phyloP scores from a whole-genome alignment of 1,140 invertebrate genomes.

The Drosophila cardini region DNA sequence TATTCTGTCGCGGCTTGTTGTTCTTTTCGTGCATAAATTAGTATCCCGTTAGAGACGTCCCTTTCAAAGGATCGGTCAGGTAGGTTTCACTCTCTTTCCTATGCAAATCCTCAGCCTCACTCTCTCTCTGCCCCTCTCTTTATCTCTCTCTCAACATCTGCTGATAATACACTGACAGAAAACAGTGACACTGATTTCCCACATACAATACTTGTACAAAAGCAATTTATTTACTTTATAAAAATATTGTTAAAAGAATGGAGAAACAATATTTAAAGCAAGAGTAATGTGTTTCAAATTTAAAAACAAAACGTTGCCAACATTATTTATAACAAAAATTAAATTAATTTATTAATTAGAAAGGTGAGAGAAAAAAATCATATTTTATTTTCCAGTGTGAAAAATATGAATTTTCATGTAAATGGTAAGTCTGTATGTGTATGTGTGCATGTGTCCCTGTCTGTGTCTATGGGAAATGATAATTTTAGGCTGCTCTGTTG shows the following conservation, averaged over 20 bases:
- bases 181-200: background rate
- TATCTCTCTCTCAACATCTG: slow-evolving; percentile 21
- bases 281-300: background rate
- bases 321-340: no score
- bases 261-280: background rate
- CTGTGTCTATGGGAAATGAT: background rate
- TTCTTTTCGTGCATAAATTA: slow-evolving; percentile 65
- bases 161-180: background rate
- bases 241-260: background rate
- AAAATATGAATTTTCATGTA: slow-evolving; percentile 16
- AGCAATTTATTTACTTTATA: background rate
- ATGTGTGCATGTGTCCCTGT: background rate
- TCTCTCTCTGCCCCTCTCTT: background rate
- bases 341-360: background rate
- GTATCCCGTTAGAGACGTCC: slow-evolving; percentile 8
- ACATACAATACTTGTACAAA: no score
- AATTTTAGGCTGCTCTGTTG: slow-evolving; percentile 26
- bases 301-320: no score
- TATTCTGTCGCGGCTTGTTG: slow-evolving; percentile 39
- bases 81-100: slow-evolving; percentile 25
- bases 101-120: slow-evolving; percentile 28
- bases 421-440: background rate
- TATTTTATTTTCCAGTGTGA: slow-evolving; percentile 13
- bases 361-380: no score
- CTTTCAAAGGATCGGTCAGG: slow-evolving; percentile 48